Percentiles rank a stretch among this genome's conserved stretches.
Evolutionary conservation across 1,140 invertebrate species (phyloP).

Genomic region (Amphibalanus amphitrite): DNA sequence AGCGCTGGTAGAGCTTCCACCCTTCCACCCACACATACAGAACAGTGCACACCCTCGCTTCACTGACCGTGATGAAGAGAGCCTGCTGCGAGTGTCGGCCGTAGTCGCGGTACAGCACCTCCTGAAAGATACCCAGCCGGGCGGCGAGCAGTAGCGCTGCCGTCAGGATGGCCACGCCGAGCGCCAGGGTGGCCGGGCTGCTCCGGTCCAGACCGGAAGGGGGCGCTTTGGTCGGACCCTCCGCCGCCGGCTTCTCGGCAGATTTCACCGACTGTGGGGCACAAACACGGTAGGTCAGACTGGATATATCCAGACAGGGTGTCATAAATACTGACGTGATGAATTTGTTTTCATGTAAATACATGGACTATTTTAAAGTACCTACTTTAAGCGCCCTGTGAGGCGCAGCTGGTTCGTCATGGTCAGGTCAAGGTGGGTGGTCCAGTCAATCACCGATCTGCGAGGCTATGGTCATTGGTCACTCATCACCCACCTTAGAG

Average conservation of each 20-base stretch:
- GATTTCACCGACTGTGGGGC: not conserved
- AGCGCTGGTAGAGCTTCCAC: too few relatives aligned
- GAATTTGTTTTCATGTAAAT: not conserved
- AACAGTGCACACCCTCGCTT: too few relatives aligned
- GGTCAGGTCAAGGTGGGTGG: too few relatives aligned
- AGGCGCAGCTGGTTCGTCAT: too few relatives aligned
- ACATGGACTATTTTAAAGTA: too few relatives aligned
- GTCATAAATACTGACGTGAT: not conserved
- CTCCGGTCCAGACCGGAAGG: not conserved
- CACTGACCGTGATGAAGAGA: conserved; percentile 71
- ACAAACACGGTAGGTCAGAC: not conserved
- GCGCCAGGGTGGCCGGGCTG: conserved; percentile 14
- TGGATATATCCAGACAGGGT: too few relatives aligned
- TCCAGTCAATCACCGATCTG: too few relatives aligned
- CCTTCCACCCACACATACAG: too few relatives aligned
- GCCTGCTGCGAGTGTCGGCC: conserved; percentile 92
- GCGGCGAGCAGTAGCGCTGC: conserved; percentile 83
- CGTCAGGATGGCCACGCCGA: conserved; percentile 63
- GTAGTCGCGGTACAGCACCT: conserved; percentile 62
- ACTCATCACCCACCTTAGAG: not conserved
- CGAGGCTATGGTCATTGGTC: too few relatives aligned
- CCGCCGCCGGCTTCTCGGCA: not conserved
- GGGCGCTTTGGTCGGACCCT: not conserved
- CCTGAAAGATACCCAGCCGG: conserved; percentile 92
- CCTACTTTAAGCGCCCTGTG: too few relatives aligned